These are phyloP conservation scores for Coilia nasus DNA, from an alignment of 2,797 vertebrate species.

Conservation along the genomic window DNA sequence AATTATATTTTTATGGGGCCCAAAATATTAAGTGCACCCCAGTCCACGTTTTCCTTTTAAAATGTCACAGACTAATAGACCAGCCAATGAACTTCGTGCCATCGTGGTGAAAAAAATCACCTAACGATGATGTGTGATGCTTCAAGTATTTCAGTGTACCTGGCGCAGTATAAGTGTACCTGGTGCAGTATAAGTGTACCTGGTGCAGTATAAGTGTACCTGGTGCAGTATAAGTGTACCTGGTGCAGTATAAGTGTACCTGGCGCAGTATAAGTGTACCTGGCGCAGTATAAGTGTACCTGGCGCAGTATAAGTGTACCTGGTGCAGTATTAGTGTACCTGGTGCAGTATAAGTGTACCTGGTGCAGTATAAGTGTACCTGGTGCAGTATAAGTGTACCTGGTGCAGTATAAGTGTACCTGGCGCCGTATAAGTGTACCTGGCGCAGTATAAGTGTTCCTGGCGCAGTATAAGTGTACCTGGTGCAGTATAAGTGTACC, in stretches of 20 bases:
- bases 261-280: conserved; percentile 37
- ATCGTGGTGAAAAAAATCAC: neutral
- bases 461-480: too few species aligned
- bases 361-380: conserved; percentile 37
- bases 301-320: too few species aligned
- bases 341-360: conserved; percentile 37
- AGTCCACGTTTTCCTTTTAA: too few species aligned
- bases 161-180: conserved; percentile 48
- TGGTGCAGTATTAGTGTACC: neutral
- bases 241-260: conserved; percentile 37
- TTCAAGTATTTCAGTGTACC: conserved; percentile 5
- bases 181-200: conserved; percentile 37
- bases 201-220: conserved; percentile 37
- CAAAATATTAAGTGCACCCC: too few species aligned
- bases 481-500: conserved; percentile 37
- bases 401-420: conserved; percentile 37
- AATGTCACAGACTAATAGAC: neutral
- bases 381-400: conserved; percentile 37
- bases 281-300: conserved; percentile 37
- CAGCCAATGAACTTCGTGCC: neutral
- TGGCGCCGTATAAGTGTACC: conserved; percentile 37
- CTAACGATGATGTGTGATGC: neutral
- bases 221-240: conserved; percentile 37
- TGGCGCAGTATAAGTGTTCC: too few species aligned
- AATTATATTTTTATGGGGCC: too few species aligned